Base-by-base conservation (phyloP, 2,113 vertebrate species). In the Carlito syrichta region DNA sequence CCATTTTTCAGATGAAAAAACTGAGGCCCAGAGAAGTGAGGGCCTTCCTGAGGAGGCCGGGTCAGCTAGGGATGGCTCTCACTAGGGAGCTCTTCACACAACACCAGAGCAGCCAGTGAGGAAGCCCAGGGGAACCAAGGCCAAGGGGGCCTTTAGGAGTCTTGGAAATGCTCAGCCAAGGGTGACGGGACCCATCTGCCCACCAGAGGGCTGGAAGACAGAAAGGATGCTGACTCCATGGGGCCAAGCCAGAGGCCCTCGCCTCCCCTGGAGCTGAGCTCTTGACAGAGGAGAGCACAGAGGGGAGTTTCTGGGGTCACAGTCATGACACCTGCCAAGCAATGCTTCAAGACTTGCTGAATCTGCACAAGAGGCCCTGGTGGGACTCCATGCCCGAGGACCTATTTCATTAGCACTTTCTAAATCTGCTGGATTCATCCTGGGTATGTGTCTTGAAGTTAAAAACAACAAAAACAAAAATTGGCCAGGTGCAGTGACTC, bases 341-440 rank as follows among this genome's bases (percentile, higher is more conserved):
- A 32, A 13, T 52, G 50, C 13, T 45, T 23, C 60, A 48, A 10
- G 40, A 62, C 30, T 56, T 68, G 16, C 0, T 27, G 43, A 83
- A 77, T 38, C 48, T 27, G 19, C 76, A 38, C 52, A 62, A 22
- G 14, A 14, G 9, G 35, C 40, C 52, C 25, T 8, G 0, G 0
- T 40, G 38, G 45, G 38, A 32, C 43, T 45, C 58, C 0, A 0
- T 2, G 12, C 27, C 58, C 8, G 11, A 56, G 20, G 12, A 38
- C 17, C 60, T 76, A 25, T 23, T 68, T 60, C 58, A 66, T 9
- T 6, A 25, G 52, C 84, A 68, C 78, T 95, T 83, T 73, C 52
- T 63, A 71, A 52, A 14, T 27, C 20, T 89, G 19, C 38, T 83
- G 69, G 88, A 43, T 54, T 62, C 77, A 43, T 84, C 23, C 48